Evolutionary conservation across 2,113 vertebrate genomes (phyloP).

Genomic region (Trogon melanurus): DNA sequence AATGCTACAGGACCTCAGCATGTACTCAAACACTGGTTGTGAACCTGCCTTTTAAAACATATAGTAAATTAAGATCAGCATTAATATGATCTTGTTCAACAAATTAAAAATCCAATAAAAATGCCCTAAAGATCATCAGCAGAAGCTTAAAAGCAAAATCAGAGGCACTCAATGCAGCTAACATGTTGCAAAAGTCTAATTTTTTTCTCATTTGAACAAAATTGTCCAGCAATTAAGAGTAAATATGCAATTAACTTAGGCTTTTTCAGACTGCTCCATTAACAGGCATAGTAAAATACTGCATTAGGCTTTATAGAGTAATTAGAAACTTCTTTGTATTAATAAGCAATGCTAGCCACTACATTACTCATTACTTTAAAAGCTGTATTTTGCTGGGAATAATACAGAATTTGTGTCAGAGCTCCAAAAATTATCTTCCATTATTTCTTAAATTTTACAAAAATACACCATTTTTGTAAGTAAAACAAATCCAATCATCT

Average conservation of each 20-base stretch:
- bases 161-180: neutral
- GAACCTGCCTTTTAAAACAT: neutral
- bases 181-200: neutral
- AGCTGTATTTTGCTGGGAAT: neutral
- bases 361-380: neutral
- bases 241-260: slow-evolving; percentile 12
- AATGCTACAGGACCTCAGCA: neutral
- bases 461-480: neutral
- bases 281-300: neutral
- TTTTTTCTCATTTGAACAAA: slow-evolving; percentile 40
- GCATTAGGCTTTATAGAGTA: neutral
- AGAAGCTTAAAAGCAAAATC: slow-evolving; percentile 26
- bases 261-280: neutral
- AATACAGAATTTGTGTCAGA: neutral
- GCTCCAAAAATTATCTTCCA: neutral
- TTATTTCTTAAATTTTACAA: neutral
- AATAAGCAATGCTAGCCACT: neutral
- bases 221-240: slow-evolving; percentile 4
- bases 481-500: neutral
- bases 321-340: neutral
- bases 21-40: neutral
- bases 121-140: neutral
- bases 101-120: neutral
- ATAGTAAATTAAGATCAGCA: neutral
- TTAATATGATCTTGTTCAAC: neutral